Base-by-base conservation (phyloP, 2,888 invertebrate species). In the Tenthredo amoena region DNA sequence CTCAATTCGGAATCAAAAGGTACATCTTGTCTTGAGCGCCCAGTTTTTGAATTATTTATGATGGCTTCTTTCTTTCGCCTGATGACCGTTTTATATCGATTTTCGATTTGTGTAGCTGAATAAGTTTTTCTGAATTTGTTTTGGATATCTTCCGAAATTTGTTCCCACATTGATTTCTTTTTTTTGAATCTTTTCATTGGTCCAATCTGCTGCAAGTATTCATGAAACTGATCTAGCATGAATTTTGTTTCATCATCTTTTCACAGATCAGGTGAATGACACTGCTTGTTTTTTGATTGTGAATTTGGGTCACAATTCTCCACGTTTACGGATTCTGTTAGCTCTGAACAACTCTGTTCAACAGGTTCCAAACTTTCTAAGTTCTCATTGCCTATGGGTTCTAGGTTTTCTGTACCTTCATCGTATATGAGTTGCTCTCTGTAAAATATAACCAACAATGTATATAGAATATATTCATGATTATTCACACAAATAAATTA, bases 51-150 rank as follows among this genome's bases (percentile, higher is more conserved):
- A 37, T 88, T 89, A 82, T 88, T 86, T 7, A 86, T 79, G 9
- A 87, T 84, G 34, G 87, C 88, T 9, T 58, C 85, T 85, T 65
- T 87, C 88, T 88, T 89, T 55, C 86, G 85, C 84, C 87, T 88
- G 34, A 87, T 58, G 31, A 88, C 81, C n/a, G 87, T 88, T 86
- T 89, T 88, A 40, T 85, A 89, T 43, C 86, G 55, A 85, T 87
- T 88, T 74, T 87, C 86, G 12, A 85, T 79, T 81, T 88, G 87
- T 40, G 74, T 77, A 7, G 43, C 5, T 37, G 87, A 81, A 77
- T 84, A 85, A 43, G 10, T 50, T 31, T 65, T 40, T 0, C 31
- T 31, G 21, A 87, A 84, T 40, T 77, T 76, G 7, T 76, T 58
- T 10, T 85, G 77, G 21, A 87, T 83, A 62, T 87, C 86, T 71